A percentile compares a stretch with the other conserved stretches of the same genome.
Conservation (phyloP, 1,140 invertebrate species). For the Latrodectus geometricus region DNA sequence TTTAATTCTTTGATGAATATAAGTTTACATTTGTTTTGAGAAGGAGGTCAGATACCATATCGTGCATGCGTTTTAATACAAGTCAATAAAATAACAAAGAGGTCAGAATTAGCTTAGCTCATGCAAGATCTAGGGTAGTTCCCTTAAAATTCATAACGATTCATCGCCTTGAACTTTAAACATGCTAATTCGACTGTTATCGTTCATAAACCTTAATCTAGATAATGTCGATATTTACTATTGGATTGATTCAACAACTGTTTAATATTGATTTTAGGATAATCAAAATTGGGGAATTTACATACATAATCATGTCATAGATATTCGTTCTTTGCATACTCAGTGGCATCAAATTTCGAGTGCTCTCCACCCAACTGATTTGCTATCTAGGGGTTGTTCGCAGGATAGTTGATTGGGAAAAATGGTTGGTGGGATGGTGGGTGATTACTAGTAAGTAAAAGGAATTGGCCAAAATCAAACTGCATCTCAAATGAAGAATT, state of each 20-base stretch:
- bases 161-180: conserved; percentile 16
- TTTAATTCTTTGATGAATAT: not conserved
- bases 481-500: not conserved
- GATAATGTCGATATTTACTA: not conserved
- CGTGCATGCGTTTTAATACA: conserved; percentile 23
- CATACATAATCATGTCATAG: no score
- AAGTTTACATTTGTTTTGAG: conserved; percentile 30
- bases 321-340: no score
- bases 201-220: not conserved
- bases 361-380: not conserved
- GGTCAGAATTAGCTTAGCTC: not conserved
- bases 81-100: not conserved
- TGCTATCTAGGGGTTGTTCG: not conserved
- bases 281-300: no score
- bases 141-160: conserved; percentile 32
- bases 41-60: not conserved
- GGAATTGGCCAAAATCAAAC: not conserved
- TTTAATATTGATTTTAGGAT: no score
- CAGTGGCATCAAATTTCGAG: not conserved
- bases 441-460: not conserved
- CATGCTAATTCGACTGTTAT: not conserved
- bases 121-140: conserved; percentile 39
- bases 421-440: not conserved
- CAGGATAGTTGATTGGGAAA: not conserved
- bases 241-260: no score